These are phyloP conservation scores for Ciconia nigra DNA, from an alignment of 2,797 vertebrate genomes.

Conservation along the genomic window DNA sequence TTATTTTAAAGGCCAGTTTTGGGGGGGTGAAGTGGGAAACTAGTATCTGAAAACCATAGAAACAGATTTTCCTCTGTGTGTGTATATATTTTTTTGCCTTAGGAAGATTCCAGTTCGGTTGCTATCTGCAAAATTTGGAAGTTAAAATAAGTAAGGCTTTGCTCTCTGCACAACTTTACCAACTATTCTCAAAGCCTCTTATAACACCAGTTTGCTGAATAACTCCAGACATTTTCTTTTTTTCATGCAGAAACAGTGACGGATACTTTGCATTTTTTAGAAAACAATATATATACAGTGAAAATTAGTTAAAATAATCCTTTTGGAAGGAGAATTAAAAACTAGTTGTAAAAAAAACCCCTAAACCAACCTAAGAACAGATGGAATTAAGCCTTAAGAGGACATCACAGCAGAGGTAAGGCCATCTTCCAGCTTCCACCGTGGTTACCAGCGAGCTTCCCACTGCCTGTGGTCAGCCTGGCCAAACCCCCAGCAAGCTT, in stretches of 20 bases:
- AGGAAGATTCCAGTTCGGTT: background rate
- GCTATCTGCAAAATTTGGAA: background rate
- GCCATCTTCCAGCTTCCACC: background rate
- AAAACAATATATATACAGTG: background rate
- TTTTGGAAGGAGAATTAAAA: background rate
- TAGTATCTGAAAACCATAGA: constrained; percentile 24
- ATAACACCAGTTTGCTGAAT: background rate
- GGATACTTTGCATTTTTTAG: background rate
- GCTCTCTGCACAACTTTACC: background rate
- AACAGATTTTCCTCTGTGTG: background rate
- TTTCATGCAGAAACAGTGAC: background rate
- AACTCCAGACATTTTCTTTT: background rate
- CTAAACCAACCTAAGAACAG: background rate
- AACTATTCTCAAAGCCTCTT: background rate
- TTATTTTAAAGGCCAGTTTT: constrained; percentile 61
- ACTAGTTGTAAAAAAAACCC: background rate
- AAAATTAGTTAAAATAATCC: background rate
- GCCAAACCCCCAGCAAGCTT: background rate
- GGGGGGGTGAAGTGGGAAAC: background rate
- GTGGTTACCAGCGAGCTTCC: background rate
- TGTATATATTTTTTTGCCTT: background rate
- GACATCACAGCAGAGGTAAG: background rate
- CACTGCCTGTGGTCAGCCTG: background rate
- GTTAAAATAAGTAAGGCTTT: constrained; percentile 9
- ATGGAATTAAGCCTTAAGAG: background rate